These are phyloP conservation scores for Phalacrocorax aristotelis DNA, from an alignment of 2,113 vertebrate genomes.

Conservation along the genomic window DNA sequence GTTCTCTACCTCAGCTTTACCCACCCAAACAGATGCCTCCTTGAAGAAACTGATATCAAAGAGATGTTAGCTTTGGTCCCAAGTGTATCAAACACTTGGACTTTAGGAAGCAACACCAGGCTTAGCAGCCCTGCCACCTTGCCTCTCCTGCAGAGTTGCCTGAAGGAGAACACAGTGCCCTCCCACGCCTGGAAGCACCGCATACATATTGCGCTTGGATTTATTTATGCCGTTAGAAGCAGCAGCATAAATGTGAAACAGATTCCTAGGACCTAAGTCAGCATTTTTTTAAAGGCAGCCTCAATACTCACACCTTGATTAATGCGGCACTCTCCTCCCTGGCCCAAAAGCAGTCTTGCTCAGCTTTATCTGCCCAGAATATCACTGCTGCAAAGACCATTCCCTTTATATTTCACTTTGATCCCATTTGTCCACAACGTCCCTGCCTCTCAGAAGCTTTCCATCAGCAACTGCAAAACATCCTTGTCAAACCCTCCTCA, in stretches of 20 bases:
- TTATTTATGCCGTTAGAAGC: background rate
- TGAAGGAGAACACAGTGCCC: background rate
- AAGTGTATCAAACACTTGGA: background rate
- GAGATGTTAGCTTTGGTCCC: background rate
- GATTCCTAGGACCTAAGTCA: slow-evolving; percentile 9
- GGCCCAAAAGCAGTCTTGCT: slow-evolving; percentile 7
- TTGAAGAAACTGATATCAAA: background rate
- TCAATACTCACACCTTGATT: slow-evolving; percentile 25
- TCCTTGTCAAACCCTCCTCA: accelerated
- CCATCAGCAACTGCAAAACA: background rate
- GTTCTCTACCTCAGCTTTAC: background rate
- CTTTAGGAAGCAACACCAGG: background rate
- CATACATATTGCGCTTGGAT: background rate
- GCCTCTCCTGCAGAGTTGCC: background rate
- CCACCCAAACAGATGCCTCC: background rate
- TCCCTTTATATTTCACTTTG: background rate
- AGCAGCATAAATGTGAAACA: background rate
- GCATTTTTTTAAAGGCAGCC: slow-evolving; percentile 40
- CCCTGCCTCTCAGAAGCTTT: background rate
- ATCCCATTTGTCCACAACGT: accelerated
- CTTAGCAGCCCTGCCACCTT: background rate
- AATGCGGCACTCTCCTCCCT: slow-evolving; percentile 13
- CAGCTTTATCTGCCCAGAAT: background rate
- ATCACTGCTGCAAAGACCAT: background rate
- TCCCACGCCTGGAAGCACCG: accelerated